phyloP scores from a whole-genome alignment of 53 echinoderm and acorn worm species.

The Pentamera pediparva region DNA sequence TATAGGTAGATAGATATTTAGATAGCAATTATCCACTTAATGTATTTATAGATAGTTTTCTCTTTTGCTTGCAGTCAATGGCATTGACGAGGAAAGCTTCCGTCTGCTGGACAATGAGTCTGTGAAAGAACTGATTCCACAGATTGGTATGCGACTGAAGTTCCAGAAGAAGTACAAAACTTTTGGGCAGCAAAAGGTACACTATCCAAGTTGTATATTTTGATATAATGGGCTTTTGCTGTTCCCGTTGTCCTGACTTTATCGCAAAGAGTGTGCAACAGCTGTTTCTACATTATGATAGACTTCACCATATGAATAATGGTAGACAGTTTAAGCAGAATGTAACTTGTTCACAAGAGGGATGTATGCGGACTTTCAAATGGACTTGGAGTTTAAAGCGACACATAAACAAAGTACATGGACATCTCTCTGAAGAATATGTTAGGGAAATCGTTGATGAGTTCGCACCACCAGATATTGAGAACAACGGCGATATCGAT shows the following conservation, averaged over 20 bases:
- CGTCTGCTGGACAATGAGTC: background rate
- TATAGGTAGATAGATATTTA: no score
- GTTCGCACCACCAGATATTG: background rate
- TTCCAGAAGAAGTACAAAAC: background rate
- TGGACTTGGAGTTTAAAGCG: constrained; percentile 18
- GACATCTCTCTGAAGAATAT: background rate
- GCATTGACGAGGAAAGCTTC: constrained; percentile 14
- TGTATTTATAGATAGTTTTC: no score
- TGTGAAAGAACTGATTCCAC: constrained; percentile 10
- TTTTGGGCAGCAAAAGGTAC: background rate
- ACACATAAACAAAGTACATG: background rate
- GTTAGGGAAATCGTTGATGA: no score
- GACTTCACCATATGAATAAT: background rate
- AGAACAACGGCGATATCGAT: background rate
- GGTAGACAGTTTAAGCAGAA: background rate
- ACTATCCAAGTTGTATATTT: background rate
- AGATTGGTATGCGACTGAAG: background rate
- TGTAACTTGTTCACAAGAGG: constrained; percentile 7
- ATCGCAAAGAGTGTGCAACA: background rate
- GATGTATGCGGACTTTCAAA: constrained; percentile 17
- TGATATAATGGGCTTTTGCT: background rate
- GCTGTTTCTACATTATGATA: constrained; percentile 2
- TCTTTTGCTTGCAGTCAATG: no score
- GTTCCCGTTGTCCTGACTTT: background rate
- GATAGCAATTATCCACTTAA: no score